Evolutionary conservation across 2,113 vertebrate genomes (phyloP), one percentile per base, ranked within the genome.

Genomic region (Tonatia bakeri): DNA sequence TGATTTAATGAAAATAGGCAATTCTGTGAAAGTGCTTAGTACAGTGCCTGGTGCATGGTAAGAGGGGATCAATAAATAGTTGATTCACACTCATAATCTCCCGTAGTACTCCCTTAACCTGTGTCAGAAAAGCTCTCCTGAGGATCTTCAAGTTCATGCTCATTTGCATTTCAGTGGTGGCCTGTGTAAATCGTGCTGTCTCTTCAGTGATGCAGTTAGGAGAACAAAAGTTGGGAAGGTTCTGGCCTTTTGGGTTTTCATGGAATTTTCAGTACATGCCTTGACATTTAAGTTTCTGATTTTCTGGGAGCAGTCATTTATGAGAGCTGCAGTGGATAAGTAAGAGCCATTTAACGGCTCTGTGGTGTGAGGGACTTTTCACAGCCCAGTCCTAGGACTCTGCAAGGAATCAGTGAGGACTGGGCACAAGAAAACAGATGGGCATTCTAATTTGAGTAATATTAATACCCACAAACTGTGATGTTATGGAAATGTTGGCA

Each of bases 381-480:
- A 97, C 69, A 90, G 95, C 54, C 95, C 90, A 61, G 64, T 52
- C 67, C 16, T 61, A 65, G 77, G 24, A 69, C 65, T 59, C 90
- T 14, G 76, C 92, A 92, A 80, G 92, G 91, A 72, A 85, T 72
- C 72, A 45, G 52, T 40, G 52, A 96, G 84, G 36, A 94, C 82
- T 88, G 91, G 61, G 52, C 84, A 54, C 59, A 80, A 87, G 65
- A 75, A 93, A 93, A 87, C 33, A 95, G 75, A 59, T 75, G 80
- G 82, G 87, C 95, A 47, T 94, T 96, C 97, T 93, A 94, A 97
- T 92, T 84, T 84, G 92, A 87, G 90, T 84, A 77, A 94, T 96
- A 94, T 94, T 92, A 96, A 69, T 94, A 94, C 81, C 95, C 95
- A 82, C 90, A 89, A 54, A 94, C 87, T 87, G 92, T 94, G 75